Evolutionary conservation across 2,888 invertebrate species (phyloP).

Genomic region (Asteroscopus sphinx): DNA sequence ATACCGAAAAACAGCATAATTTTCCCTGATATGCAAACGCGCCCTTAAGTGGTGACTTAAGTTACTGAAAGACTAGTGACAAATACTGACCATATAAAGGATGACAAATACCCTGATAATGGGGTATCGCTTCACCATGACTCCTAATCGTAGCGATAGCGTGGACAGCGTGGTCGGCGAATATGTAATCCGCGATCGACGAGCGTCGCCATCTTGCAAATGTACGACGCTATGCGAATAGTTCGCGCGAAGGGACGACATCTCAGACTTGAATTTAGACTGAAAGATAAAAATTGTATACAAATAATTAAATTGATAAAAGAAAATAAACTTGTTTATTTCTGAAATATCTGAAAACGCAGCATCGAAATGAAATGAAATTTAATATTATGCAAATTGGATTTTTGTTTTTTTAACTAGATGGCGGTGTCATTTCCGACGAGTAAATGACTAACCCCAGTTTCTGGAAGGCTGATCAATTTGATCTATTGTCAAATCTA

Average conservation of each 20-base stretch:
- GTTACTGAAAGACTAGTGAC: neutral
- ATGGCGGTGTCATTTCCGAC: too few relatives aligned
- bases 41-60: neutral
- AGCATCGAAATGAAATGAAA: too few relatives aligned
- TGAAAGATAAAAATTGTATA: constrained; percentile 37
- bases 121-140: constrained; percentile 95
- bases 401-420: too few relatives aligned
- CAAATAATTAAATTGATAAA: neutral
- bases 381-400: too few relatives aligned
- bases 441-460: too few relatives aligned
- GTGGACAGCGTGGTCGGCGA: constrained; percentile 58
- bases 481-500: too few relatives aligned
- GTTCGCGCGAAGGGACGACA: constrained; percentile 59
- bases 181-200: constrained; percentile 39
- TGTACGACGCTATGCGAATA: constrained; percentile 76
- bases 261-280: constrained; percentile 71
- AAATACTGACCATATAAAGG: constrained; percentile 92
- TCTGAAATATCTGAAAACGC: too few relatives aligned
- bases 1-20: too few relatives aligned
- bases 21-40: too few relatives aligned
- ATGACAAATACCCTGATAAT: constrained; percentile 95
- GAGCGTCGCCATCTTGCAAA: constrained; percentile 68
- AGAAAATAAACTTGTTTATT: neutral
- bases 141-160: constrained; percentile 94
- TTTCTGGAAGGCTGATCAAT: too few relatives aligned